Evolutionary conservation across 2,113 vertebrate species (phyloP).

Genomic region (Ammodytes dubius): DNA sequence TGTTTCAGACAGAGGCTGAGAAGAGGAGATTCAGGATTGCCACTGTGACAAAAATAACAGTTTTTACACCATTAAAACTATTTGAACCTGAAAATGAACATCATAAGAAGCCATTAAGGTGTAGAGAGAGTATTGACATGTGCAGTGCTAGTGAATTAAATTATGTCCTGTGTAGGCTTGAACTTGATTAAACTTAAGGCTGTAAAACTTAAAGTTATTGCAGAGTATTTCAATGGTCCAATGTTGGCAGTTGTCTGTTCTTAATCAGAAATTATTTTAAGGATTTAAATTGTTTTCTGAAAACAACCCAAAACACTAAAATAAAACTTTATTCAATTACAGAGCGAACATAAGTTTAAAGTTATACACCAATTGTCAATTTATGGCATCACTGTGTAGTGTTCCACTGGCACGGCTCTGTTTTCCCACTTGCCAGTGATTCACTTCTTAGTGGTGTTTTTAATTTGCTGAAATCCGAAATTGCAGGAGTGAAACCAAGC

Average conservation of each 20-base stretch:
- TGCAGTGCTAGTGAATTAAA: not conserved
- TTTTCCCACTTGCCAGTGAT: constrained; percentile 52
- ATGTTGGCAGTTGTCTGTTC: not conserved
- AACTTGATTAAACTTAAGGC: not conserved
- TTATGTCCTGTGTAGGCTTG: not conserved
- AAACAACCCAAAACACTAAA: not conserved
- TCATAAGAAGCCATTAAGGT: not conserved
- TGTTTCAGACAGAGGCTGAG: too few species aligned
- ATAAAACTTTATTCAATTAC: not conserved
- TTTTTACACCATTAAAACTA: too few species aligned
- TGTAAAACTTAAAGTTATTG: not conserved
- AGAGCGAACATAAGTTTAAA: constrained; percentile 1
- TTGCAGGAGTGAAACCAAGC: constrained; percentile 74
- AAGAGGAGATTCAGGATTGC: too few species aligned
- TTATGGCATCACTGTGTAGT: constrained; percentile 4
- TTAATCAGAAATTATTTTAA: not conserved
- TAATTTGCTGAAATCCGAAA: constrained; percentile 69
- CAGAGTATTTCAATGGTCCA: not conserved
- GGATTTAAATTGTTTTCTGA: constrained; percentile 4
- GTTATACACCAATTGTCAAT: constrained; percentile 9
- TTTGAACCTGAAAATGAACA: too few species aligned
- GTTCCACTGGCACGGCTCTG: constrained; percentile 26
- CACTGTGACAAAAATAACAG: too few species aligned
- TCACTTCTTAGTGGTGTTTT: constrained; percentile 63
- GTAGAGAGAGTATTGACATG: not conserved